Base-by-base conservation (phyloP, 2,888 invertebrate genomes). In the Halictus quadricinctus region DNA sequence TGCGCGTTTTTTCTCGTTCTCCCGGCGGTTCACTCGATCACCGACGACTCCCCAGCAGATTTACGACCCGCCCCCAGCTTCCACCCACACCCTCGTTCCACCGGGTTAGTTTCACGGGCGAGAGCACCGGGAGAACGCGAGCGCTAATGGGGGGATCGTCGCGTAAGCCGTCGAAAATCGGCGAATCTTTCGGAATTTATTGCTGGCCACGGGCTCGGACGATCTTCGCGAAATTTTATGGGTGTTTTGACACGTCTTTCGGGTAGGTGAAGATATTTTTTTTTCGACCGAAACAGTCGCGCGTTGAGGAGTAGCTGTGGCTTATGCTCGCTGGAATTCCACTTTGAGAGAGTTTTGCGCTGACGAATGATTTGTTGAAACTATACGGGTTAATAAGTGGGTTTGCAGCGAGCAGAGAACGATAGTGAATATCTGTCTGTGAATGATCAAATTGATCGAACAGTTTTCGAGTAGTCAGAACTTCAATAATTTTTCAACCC, bases 1-100 rank as follows among this genome's bases (percentile, higher is more conserved):
- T 69, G 21, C 69, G 66, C 21, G 21, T 69, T 69, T 69, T 41
- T 69, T 69, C 74, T 66, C 43, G 66, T 41, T n/a, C n/a, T 48
- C 6, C 58, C 25, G 7, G 64, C 69, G 69, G 69, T 41, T 69
- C 74, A 25, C 69, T 78, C 84, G 83, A 83, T 84, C 84, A 79
- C 70, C 46, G 50, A n/a, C 70, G 64, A 64, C 74, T 70, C 60
- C 64, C 36, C 69, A 83, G 75, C 79, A 76, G 84, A 84, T 83
- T 84, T 84, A 84, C 79, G 84, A 83, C 72, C 75, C 66, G n/a
- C 46, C n/a, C 60, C 15, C 60, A 54, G 54, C 50, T 12, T 36
- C 36, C 36, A 75, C 58, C 58, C 58, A 25, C n/a, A 60, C 8
- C 41, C 2, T n/a, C 58, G 8, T 41, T n/a, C 15, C 41, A 10